These are phyloP conservation scores for Delichon dasypus DNA, from an alignment of 2,797 vertebrate genomes.

Conservation along the genomic window DNA sequence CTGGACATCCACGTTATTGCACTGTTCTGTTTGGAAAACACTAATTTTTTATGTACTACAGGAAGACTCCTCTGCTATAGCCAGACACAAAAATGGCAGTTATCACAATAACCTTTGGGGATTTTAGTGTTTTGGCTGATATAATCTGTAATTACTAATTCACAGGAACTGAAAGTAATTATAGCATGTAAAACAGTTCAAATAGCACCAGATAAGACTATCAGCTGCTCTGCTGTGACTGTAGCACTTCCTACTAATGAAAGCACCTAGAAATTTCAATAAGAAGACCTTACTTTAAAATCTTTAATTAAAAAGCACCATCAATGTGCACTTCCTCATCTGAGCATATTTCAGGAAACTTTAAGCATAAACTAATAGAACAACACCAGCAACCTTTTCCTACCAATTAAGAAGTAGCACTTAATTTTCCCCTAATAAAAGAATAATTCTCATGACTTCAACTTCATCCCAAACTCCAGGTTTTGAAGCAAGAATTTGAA, in stretches of 20 bases:
- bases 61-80: neutral
- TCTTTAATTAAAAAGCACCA: neutral
- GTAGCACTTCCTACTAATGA: neutral
- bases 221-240: neutral
- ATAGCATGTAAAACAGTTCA: neutral
- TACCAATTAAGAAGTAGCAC: neutral
- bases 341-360: neutral
- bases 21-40: neutral
- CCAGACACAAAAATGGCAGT: neutral
- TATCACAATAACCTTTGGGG: neutral
- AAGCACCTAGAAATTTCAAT: neutral
- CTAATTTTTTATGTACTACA: neutral
- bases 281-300: neutral
- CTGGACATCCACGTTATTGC: neutral
- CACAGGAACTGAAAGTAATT: neutral
- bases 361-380: neutral
- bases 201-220: neutral
- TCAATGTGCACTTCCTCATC: neutral
- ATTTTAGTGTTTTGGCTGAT: neutral
- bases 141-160: neutral
- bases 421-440: neutral
- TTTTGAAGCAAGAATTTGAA: neutral
- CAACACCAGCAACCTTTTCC: rapidly evolving
- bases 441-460: neutral
- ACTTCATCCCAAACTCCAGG: neutral